Percentiles rank a stretch among this genome's conserved stretches.
Conservation (phyloP, 2,113 vertebrate genomes). For the Gadus macrocephalus region DNA sequence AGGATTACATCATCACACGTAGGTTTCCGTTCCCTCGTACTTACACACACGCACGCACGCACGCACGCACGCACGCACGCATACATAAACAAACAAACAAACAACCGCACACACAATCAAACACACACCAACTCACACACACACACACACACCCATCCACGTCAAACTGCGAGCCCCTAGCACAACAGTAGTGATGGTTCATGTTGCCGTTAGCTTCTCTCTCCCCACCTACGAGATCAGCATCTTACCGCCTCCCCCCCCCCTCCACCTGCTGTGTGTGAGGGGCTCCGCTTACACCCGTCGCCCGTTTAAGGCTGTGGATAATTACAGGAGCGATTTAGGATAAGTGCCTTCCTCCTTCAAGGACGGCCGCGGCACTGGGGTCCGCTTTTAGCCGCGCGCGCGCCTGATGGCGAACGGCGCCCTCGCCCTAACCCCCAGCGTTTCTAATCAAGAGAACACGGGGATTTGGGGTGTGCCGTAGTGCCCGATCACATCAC, state of each 20-base stretch:
- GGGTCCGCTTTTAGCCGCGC: constrained; percentile 15
- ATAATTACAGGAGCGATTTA: constrained; percentile 21
- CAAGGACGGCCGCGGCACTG: constrained; percentile 13
- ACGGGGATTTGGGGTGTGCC: too few relatives aligned
- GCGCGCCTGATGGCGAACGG: constrained; percentile 5
- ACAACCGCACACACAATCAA: too few relatives aligned
- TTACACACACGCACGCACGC: neutral
- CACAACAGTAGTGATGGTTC: neutral
- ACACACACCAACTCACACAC: too few relatives aligned
- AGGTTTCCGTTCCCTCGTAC: constrained; percentile 57
- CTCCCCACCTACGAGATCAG: neutral
- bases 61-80: neutral
- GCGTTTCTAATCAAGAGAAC: neutral
- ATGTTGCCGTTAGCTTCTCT: neutral
- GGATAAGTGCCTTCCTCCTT: constrained; percentile 18
- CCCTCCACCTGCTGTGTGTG: neutral
- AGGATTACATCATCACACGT: constrained; percentile 99
- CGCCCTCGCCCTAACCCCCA: neutral
- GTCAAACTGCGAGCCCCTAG: neutral
- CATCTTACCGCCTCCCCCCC: neutral
- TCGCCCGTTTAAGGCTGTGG: constrained; percentile 18
- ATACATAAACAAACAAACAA: neutral
- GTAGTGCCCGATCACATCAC: too few relatives aligned
- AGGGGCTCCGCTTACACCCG: neutral
- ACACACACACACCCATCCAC: too few relatives aligned